phyloP scores from a whole-genome alignment of 2,888 invertebrate genomes.

The Erannis defoliaria region DNA sequence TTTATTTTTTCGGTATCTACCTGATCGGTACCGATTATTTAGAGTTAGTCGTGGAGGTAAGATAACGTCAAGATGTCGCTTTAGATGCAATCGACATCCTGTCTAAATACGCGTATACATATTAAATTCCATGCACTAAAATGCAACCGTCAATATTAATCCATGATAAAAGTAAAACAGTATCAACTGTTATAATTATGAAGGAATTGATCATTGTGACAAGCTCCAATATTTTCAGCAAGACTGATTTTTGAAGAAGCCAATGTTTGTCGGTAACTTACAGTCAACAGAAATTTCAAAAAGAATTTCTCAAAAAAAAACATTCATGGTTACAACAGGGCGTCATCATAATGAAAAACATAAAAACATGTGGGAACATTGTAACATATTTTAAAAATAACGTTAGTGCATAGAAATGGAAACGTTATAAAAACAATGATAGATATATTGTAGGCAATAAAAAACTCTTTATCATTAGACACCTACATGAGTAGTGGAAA shows the following conservation, averaged over 20 bases:
- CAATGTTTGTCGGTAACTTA: conserved; percentile 15
- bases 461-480: conserved; percentile 80
- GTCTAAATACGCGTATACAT: conserved; percentile 12
- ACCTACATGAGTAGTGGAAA: conserved; percentile 76
- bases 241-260: conserved; percentile 61
- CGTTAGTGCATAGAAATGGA: conserved; percentile 81
- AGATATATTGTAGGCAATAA: conserved; percentile 80
- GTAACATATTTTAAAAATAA: conserved; percentile 86
- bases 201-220: conserved; percentile 39
- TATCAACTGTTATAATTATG: conserved; percentile 5
- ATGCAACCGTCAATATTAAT: conserved; percentile 23
- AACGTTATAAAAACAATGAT: conserved; percentile 66
- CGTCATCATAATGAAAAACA: conserved; percentile 56
- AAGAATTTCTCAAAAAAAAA: conserved; percentile 30
- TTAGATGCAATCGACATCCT: conserved; percentile 26
- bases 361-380: conserved; percentile 86
- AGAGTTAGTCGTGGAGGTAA: conserved; percentile 29
- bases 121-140: conserved; percentile 32
- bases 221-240: conserved; percentile 51
- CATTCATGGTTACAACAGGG: conserved; percentile 43
- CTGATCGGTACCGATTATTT: conserved; percentile 23
- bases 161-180: background rate
- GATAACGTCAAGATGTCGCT: conserved; percentile 25
- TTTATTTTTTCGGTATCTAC: conserved; percentile 31
- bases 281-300: conserved; percentile 30